phyloP scores from a whole-genome alignment of 2,888 invertebrate genomes.

The Trichacis sp. region DNA sequence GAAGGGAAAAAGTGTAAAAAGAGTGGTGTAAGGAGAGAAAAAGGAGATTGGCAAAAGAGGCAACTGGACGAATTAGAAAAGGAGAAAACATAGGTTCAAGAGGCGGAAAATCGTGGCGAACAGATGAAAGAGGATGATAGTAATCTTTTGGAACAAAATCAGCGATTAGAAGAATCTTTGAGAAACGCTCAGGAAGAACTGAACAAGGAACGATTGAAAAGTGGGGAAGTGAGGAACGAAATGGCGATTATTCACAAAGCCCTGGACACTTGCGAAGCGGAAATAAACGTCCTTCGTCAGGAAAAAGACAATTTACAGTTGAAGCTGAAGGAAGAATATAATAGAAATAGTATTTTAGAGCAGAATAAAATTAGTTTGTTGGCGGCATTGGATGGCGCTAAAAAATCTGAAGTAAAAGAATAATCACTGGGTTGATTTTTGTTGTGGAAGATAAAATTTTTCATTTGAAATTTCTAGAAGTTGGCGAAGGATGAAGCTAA shows the following conservation, averaged over 20 bases:
- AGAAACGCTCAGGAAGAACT: conserved; percentile 61
- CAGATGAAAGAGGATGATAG: conserved; percentile 55
- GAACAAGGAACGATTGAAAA: conserved; percentile 59
- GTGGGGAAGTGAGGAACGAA: conserved; percentile 60
- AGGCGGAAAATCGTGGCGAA: conserved; percentile 60
- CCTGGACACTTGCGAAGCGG: conserved; percentile 64
- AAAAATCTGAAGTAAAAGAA: conserved; percentile 66
- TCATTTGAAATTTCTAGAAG: conserved; percentile 59
- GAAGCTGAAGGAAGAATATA: conserved; percentile 71
- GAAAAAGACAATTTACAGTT: conserved; percentile 71
- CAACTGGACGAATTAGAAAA: conserved; percentile 63
- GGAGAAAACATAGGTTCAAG: conserved; percentile 59
- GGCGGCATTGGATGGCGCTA: conserved; percentile 70
- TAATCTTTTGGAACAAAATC: conserved; percentile 55
- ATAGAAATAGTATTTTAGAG: conserved; percentile 71
- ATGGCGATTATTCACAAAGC: conserved; percentile 64
- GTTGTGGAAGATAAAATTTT: conserved; percentile 2
- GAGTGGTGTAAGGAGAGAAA: too few species aligned
- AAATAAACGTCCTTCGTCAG: conserved; percentile 67
- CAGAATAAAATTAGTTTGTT: conserved; percentile 72
- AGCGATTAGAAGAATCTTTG: conserved; percentile 55
- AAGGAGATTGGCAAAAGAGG: conserved; percentile 55
- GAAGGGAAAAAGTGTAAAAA: too few species aligned
- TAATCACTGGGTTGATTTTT: conserved; percentile 6
- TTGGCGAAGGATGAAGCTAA: conserved; percentile 65